Evolutionary conservation across 2,888 invertebrate genomes (phyloP), one percentile per base, ranked within the genome.

Genomic region (Pegoplata infirma): DNA sequence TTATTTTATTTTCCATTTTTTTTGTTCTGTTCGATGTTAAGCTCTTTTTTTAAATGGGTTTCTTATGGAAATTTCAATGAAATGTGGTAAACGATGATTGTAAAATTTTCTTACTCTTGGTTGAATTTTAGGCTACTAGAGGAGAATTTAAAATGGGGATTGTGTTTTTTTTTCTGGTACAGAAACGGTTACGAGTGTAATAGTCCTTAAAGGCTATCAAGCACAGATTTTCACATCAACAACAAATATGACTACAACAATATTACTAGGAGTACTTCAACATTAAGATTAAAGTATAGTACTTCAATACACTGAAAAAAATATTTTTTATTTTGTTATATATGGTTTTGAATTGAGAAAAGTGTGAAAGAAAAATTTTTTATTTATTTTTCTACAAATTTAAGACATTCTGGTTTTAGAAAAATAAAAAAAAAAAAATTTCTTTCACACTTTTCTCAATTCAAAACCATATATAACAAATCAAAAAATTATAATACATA

Each of bases 51-150:
- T 58, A 84, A 84, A 84, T 85, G 84, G 84, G 81, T 85, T 85
- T 82, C 84, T 85, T 84, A 84, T 85, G 85, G 85, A 84, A 84
- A 85, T 85, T 84, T 84, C 82, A 84, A 81, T 84, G 84, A 83
- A 85, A 83, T 83, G 83, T 75, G 76, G 81, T 81, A 74, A 79
- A 66, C 76, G 71, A 73, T 76, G 75, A 80, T 76, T 81, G 74
- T 77, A 72, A 72, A 75, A 73, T 75, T 63, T 79, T 72, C 71
- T 44, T 76, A 73, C 66, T 67, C 21, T 69, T 61, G 69, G 56
- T 47, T 75, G 59, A 75, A 56, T 79, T 76, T 71, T 61, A 56
- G 66, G 75, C 79, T 61, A 73, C 73, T 76, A 56, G 68, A 68
- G 67, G 17, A 64, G 56, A 80, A 76, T 76, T 73, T 76, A 47